Conservation (phyloP, 2,888 invertebrate genomes). For the Nycteola revayana region DNA sequence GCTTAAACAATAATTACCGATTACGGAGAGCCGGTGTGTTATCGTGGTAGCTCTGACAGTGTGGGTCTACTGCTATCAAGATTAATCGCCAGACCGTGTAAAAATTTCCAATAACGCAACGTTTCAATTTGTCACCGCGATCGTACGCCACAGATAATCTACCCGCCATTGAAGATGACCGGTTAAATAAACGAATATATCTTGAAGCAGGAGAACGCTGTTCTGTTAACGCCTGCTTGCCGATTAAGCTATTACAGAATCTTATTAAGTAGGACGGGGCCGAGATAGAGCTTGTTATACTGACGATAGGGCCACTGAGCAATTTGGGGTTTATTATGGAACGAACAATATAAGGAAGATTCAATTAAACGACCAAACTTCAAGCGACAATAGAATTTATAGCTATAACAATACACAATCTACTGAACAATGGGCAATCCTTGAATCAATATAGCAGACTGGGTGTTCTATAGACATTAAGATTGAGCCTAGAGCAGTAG, state of each 20-base stretch:
- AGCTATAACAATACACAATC: slow-evolving; percentile 58
- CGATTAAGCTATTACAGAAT: slow-evolving; percentile 17
- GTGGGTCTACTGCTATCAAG: slow-evolving; percentile 31
- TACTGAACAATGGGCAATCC: slow-evolving; percentile 60
- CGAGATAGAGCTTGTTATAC: slow-evolving; percentile 17
- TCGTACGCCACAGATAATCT: slow-evolving; percentile 29
- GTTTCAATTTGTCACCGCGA: slow-evolving; percentile 35
- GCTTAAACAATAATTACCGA: slow-evolving; percentile 75
- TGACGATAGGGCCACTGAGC: slow-evolving; percentile 28
- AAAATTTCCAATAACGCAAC: slow-evolving; percentile 36
- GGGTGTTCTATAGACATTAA: slow-evolving; percentile 40
- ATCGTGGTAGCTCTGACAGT: slow-evolving; percentile 46
- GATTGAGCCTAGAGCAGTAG: slow-evolving; percentile 35
- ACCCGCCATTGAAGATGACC: slow-evolving; percentile 27
- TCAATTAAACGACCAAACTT: slow-evolving; percentile 51
- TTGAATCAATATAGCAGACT: slow-evolving; percentile 53
- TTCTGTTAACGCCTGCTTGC: slow-evolving; percentile 13
- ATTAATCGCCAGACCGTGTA: slow-evolving; percentile 23
- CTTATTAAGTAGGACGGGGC: slow-evolving; percentile 1
- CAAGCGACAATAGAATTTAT: slow-evolving; percentile 52
- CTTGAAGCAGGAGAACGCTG: slow-evolving; percentile 19
- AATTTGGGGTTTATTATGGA: slow-evolving; percentile 39
- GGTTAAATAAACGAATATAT: slow-evolving; percentile 28
- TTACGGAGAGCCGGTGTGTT: slow-evolving; percentile 56
- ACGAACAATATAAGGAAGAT: slow-evolving; percentile 51